Evolutionary conservation across 2,113 vertebrate genomes (phyloP), one percentile per base, ranked within the genome.

Genomic region (Vidua macroura): DNA sequence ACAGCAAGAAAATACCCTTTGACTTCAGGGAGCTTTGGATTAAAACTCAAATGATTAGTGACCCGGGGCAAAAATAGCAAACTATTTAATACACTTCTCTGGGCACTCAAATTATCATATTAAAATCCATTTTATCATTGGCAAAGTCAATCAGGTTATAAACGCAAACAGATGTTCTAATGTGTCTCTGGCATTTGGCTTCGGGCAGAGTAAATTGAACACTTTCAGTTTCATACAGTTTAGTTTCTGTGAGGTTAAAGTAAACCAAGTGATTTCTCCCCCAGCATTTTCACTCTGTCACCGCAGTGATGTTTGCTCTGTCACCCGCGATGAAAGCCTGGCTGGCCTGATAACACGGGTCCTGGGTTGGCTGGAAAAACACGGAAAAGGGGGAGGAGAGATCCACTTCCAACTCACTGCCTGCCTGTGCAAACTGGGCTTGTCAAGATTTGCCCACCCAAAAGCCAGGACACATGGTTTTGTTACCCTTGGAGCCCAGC

Each of bases 51-150:
- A 83, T 62, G 44, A 90, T 91, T 87, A 88, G 66, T 21, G 76
- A 63, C 73, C 66, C 2, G 2, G 62, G 44, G 81, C 67, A 91
- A 81, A 92, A 84, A 56, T 20, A 85, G 94, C 88, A 83, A 82
- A 94, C 91, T 62, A 76, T 28, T 94, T 95, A 89, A 96, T 92
- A 81, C 87, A 93, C 83, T 58, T 97, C 95, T 81, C 69, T 69
- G 91, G 78, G 91, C 70, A 80, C 83, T 84, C 31, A 87, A 92
- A 97, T 96, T 86, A 92, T 67, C 75, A 56, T 78, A 86, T 95
- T 96, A 96, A 95, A 96, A 95, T 78, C 89, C 69, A 90, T 95
- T 97, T 96, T 95, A 95, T 95, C 93, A 96, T 11, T 91, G 74
- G 83, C 79, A 73, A 87, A 92, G 69, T 76, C 91, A 83, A 95